Evolutionary conservation across 2,888 invertebrate genomes (phyloP).

Genomic region (Gortyna flavago): DNA sequence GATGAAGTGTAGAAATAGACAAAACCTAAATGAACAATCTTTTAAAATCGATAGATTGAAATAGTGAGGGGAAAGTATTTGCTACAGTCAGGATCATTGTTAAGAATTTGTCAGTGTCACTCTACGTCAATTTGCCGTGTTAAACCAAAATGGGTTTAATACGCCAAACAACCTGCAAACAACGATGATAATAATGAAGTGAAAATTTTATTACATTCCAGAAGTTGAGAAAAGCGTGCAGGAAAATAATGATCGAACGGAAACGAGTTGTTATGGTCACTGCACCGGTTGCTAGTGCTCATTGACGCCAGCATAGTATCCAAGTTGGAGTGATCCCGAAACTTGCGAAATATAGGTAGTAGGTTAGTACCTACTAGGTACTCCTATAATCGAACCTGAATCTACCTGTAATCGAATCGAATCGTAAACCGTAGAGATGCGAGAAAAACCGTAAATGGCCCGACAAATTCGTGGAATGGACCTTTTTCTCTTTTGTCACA

Average conservation of each 20-base stretch:
- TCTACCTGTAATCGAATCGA: too few relatives aligned
- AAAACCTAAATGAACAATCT: neutral
- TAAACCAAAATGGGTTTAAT: neutral
- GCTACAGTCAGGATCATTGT: neutral
- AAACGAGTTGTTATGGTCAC: slow-evolving; percentile 24
- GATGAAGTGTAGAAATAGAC: neutral
- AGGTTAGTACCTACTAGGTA: too few relatives aligned
- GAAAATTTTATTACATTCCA: neutral
- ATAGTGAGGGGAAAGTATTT: neutral
- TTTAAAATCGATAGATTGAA: neutral
- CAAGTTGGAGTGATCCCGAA: slow-evolving; percentile 7
- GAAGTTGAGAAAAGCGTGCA: neutral
- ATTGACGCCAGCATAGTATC: slow-evolving; percentile 12
- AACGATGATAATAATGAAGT: neutral
- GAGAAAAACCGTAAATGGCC: neutral
- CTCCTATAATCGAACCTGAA: too few relatives aligned
- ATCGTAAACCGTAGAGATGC: neutral
- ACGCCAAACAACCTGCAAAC: neutral
- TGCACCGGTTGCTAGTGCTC: neutral
- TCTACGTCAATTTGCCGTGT: neutral
- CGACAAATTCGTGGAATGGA: neutral
- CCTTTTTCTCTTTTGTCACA: neutral
- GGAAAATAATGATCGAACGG: slow-evolving; percentile 29
- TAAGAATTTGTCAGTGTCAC: neutral
- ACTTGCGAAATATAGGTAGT: too few relatives aligned